Conservation (phyloP, 2,888 invertebrate genomes). For the Microplitis manilae region DNA sequence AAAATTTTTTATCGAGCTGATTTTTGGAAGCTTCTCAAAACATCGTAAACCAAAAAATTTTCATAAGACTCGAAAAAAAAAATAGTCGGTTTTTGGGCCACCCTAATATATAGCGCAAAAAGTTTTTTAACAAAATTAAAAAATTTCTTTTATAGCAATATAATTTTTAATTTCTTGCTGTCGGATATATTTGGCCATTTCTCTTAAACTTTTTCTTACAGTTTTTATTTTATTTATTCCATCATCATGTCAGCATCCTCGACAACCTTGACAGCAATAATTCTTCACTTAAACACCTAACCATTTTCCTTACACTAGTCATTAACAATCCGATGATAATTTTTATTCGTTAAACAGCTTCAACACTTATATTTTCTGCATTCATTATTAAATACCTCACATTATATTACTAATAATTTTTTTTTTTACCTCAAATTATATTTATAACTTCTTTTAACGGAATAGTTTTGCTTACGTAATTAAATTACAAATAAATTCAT, state of each 20-base stretch:
- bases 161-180: too few relatives aligned
- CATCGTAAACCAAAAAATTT: too few relatives aligned
- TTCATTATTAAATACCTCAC: not conserved
- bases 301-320: not conserved
- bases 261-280: not conserved
- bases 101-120: too few relatives aligned
- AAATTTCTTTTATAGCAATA: too few relatives aligned
- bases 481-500: not conserved
- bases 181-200: too few relatives aligned
- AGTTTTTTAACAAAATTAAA: too few relatives aligned
- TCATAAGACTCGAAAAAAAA: too few relatives aligned
- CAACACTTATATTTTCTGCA: not conserved
- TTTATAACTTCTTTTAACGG: not conserved
- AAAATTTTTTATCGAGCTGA: too few relatives aligned
- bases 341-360: constrained; percentile 2
- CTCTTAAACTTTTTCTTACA: not conserved
- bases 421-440: not conserved
- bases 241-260: not conserved
- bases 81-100: too few relatives aligned
- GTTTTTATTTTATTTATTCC: not conserved
- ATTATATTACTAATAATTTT: not conserved
- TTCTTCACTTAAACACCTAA: not conserved
- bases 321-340: not conserved
- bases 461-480: not conserved
- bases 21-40: too few relatives aligned